phyloP scores from a whole-genome alignment of 2,888 invertebrate species.

The Tinea trinotella region DNA sequence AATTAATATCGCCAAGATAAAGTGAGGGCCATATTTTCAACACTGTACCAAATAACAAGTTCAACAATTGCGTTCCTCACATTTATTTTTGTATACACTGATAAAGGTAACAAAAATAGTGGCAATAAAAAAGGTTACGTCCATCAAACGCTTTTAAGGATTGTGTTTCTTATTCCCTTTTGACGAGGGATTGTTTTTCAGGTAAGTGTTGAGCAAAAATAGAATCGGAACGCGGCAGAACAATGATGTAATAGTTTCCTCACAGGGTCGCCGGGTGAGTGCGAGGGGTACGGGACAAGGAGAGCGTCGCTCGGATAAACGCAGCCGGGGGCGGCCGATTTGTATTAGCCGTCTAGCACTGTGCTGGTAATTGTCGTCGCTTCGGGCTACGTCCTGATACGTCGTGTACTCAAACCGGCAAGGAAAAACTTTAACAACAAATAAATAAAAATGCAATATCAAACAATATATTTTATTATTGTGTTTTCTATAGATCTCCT shows the following conservation, averaged over 20 bases:
- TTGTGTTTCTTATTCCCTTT: conserved; percentile 11
- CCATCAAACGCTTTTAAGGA: conserved; percentile 14
- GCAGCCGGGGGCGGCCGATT: conserved; percentile 63
- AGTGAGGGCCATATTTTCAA: neutral
- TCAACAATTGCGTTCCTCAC: conserved; percentile 3
- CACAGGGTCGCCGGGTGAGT: conserved; percentile 21
- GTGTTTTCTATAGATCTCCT: neutral
- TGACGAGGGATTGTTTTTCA: conserved; percentile 15
- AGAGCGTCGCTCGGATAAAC: conserved; percentile 45
- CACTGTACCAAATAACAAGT: neutral
- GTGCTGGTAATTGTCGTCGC: conserved; percentile 66
- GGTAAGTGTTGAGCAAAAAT: conserved; percentile 27
- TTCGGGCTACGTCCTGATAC: conserved; percentile 41
- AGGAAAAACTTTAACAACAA: conserved; percentile 10
- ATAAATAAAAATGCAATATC: conserved; percentile 2
- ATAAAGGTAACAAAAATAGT: conserved; percentile 15
- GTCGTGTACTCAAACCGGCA: conserved; percentile 43
- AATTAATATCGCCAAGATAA: neutral
- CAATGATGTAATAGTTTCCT: conserved; percentile 58
- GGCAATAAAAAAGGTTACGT: conserved; percentile 14
- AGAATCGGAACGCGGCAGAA: conserved; percentile 36
- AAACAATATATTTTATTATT: neutral
- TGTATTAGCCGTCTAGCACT: conserved; percentile 68
- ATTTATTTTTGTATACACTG: conserved; percentile 8
- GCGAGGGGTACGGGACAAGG: conserved; percentile 19